Evolutionary conservation across 1,140 invertebrate genomes (phyloP), one percentile per base, ranked within the genome.

Genomic region (Phymorhynchus buccinoides): DNA sequence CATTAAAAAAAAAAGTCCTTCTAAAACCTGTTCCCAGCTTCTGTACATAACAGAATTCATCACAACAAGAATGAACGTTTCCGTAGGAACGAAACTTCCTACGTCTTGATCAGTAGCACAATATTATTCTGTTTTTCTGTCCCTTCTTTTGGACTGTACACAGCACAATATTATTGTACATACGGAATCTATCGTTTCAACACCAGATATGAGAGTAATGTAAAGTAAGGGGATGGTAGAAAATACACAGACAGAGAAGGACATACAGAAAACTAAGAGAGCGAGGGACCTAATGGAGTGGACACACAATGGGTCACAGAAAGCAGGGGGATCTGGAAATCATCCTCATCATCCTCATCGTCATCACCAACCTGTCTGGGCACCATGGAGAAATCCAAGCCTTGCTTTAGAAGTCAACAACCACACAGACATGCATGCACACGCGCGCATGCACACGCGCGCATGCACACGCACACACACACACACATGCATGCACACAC

Each of bases 221-320:
- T 48, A 48, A 18, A 18, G 56, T 6, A 27, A 9, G 7, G 56
- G 6, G 56, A 27, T 16, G 56, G 7, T 16, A 27, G 56, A 62
- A 14, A 62, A 4, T 16, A 62, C 56, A 62, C 22, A 22, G 44
- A 27, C 4, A 27, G 22, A 6, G 14, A 22, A 62, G 4, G 22
- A 62, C 18, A 62, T 22, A 62, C 18, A 62, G 22, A 62, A 4
- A 62, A 62, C 56, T 62, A 62, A 22, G 56, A 62, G 22, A 62
- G 56, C 22, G 44, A 48, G 44, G 44, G 44, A 62, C 18, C 56
- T 62, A 62, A 16, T 27, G 56, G 56, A 62, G 14, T 97, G 44
- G 35, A 83, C 44, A 56, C 48, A 56, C 37, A 14, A 71, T 37
- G 73, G 22, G 73, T 27, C 39, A 32, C 30, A 71, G 35, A 27